Base-by-base conservation (phyloP, 92 coral and sea anemone genomes). In the Plumapathes pennacea region DNA sequence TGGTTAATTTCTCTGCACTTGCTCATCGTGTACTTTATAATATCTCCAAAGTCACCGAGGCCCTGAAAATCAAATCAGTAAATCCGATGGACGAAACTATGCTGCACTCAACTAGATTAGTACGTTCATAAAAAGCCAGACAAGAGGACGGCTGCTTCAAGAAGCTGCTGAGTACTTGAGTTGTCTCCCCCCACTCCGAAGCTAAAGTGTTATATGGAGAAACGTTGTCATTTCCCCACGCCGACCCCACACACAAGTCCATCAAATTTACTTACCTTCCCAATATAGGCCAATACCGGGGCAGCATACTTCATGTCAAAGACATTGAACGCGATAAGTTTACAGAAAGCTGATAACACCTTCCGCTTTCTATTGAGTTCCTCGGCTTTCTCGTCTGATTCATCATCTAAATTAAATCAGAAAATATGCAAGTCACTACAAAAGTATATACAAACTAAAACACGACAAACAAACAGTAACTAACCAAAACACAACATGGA, bases 11-110 rank as follows among this genome's bases (percentile, higher is more conserved):
- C 98, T 44, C 90, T 71, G 60, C 98, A 88, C 70, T 92, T 92
- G 48, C 64, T 57, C 98, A 92, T 92, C 5, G 96, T 89, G 29
- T 67, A 70, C 49, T 89, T 90, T 43, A 92, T 88, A 54, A 92
- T 52, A 42, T 88, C 98, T 42, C 98, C 98, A 77, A 48, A 92
- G 70, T 92, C 80, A 46, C 92, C 85, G 81, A 83, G 88, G 5
- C 76, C 96, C 98, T 91, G 57, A 9, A 32, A 42, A 25, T 30
- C 52, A 31, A 54, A 10, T 55, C 22, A n/a, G n/a, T n/a, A n/a
- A n/a, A n/a, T n/a, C n/a, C n/a, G n/a, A n/a, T n/a, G n/a, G n/a
- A n/a, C n/a, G n/a, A n/a, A n/a, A n/a, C n/a, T n/a, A n/a, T n/a
- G n/a, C n/a, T n/a, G n/a, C n/a, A n/a, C n/a, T n/a, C n/a, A n/a